Percentiles rank a stretch among this genome's conserved stretches.
phyloP scores from a whole-genome alignment of 2,113 vertebrate genomes.

The Naja naja region DNA sequence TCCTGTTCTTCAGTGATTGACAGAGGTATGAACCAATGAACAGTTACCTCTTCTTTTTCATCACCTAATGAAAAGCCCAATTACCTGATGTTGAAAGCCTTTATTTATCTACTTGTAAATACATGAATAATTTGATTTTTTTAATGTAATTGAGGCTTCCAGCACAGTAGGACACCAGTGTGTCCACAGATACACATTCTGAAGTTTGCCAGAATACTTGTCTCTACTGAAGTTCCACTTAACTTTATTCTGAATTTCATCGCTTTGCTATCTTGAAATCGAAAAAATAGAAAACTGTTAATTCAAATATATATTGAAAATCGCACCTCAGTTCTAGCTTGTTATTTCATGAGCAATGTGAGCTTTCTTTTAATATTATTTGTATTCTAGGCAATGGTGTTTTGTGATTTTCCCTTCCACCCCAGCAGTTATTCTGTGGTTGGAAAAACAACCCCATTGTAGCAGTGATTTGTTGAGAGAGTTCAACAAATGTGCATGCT shows the following conservation, averaged over 20 bases:
- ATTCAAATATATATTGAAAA: neutral
- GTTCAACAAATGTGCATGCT: neutral
- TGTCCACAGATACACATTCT: neutral
- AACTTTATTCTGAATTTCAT: neutral
- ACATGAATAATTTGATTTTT: neutral
- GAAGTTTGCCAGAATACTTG: neutral
- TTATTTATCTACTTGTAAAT: neutral
- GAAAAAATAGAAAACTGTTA: neutral
- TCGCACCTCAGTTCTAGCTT: neutral
- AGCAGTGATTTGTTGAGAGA: neutral
- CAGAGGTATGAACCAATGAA: neutral
- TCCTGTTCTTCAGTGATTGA: neutral
- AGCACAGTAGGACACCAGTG: neutral
- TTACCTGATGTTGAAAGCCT: neutral
- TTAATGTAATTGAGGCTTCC: neutral
- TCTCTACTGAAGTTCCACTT: neutral
- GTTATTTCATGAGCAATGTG: neutral
- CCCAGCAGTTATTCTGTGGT: neutral
- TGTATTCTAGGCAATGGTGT: neutral
- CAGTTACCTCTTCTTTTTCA: neutral
- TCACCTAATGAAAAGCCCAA: neutral
- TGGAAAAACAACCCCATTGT: neutral
- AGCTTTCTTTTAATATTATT: neutral
- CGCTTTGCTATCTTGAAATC: neutral
- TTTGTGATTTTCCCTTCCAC: neutral